Conservation (phyloP, 2,888 invertebrate genomes). For the Tridacna crocea region DNA sequence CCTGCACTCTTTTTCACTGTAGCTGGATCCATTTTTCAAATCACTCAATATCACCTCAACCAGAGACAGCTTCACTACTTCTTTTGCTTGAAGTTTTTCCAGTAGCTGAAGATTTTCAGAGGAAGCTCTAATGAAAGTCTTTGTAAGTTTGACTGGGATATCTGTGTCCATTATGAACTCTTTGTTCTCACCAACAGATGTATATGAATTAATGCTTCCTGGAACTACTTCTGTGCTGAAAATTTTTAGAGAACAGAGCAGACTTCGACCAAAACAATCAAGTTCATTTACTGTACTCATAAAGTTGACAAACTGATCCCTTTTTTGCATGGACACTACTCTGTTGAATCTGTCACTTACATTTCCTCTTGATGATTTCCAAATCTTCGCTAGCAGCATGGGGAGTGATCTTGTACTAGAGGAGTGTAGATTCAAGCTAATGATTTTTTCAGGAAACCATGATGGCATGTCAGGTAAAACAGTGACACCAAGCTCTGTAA, state of each 20-base stretch:
- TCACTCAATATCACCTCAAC: neutral
- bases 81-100: neutral
- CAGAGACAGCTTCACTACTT: neutral
- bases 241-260: neutral
- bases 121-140: neutral
- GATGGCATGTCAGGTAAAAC: constrained; percentile 6
- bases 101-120: neutral
- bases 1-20: constrained; percentile 18
- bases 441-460: constrained; percentile 2
- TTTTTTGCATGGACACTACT: neutral
- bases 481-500: neutral
- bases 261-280: neutral
- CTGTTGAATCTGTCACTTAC: neutral
- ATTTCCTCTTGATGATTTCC: neutral
- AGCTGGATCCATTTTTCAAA: neutral
- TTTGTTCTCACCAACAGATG: neutral
- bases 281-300: neutral
- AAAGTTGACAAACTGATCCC: neutral
- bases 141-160: neutral
- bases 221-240: neutral
- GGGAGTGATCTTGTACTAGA: neutral
- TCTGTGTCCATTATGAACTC: neutral
- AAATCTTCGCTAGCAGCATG: neutral
- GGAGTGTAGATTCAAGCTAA: neutral
- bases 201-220: neutral